phyloP scores from a whole-genome alignment of 2,888 invertebrate species.

The Nasonovia ribisnigri region DNA sequence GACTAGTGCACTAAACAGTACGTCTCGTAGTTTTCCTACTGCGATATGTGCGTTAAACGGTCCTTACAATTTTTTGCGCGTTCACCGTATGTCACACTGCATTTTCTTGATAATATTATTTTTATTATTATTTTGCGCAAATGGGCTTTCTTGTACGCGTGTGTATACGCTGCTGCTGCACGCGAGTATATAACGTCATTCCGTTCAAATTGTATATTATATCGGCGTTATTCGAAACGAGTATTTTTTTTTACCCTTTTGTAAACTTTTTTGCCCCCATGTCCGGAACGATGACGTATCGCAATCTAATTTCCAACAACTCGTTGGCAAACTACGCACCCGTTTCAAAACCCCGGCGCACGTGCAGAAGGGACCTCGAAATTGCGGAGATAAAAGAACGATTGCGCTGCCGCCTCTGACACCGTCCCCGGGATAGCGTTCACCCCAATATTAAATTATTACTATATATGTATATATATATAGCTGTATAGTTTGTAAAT shows the following conservation, averaged over 20 bases:
- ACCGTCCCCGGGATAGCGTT: neutral
- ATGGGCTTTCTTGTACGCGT: neutral
- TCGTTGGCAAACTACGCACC: conserved; percentile 8
- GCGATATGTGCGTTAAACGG: neutral
- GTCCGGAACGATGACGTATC: conserved; percentile 45
- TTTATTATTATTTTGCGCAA: neutral
- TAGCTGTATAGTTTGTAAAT: conserved; percentile 26
- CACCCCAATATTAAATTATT: conserved; percentile 40
- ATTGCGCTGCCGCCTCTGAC: conserved; percentile 10
- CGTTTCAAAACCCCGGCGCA: neutral
- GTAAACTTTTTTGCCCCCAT: neutral
- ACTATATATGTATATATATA: neutral
- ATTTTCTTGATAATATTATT: neutral
- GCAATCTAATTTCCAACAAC: conserved; percentile 43
- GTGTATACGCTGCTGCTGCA: neutral
- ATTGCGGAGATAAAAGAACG: conserved; percentile 53
- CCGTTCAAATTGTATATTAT: neutral
- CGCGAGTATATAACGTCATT: neutral
- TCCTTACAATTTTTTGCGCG: neutral
- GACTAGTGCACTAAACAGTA: neutral
- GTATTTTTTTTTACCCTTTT: neutral
- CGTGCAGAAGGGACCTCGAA: conserved; percentile 21
- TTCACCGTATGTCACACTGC: neutral
- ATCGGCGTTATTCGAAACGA: neutral
- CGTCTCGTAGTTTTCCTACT: neutral